Base-by-base conservation (phyloP, 2,888 invertebrate genomes). In the Alentia gelatinosa region DNA sequence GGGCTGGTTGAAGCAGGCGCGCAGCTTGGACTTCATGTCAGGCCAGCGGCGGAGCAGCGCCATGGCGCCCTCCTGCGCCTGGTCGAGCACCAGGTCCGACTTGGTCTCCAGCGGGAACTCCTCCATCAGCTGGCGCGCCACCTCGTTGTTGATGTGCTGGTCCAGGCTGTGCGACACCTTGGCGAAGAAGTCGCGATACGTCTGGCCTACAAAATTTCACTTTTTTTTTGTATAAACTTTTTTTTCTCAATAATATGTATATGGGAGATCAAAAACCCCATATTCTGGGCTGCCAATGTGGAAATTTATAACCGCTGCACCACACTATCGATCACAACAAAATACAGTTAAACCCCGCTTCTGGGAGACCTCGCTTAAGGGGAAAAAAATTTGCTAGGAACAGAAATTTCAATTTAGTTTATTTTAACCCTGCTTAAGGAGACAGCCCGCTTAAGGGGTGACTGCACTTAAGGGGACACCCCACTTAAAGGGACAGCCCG, bases 21-120 rank as follows among this genome's bases (percentile, higher is more conserved):
- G 93, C 4, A 96, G 93, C 91, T 96, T 96, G 63, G 92, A 93
- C 91, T 95, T 95, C 95, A 96, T 95, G 42, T 96, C 95, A 30
- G 96, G 96, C 95, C 96, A 95, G 92, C 95, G 94, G 90, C 94
- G 94, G 90, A 96, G 92, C 75, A 96, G 91, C 90, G 94, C 94
- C 23, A 96, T 91, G n/a, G 94, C 94, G 9, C 95, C 96, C 90
- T 96, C 96, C 90, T 95, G 79, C 3, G 39, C 79, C 79, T 93
- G 93, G 68, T 95, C 95, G 63, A 96, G 93, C 30, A 96, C 93
- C 5, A 96, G 93, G 90, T 96, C 96, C 56, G 95, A 94, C 91
- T 95, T 95, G 4, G 96, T 96, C 84, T 94, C 95, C 33, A 92
- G 84, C 19, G 93, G 93, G 83, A 93, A 94, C 63, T 95, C 96